Base-by-base conservation (phyloP, 1,140 invertebrate species). In the Akabosia matsudoensis region DNA sequence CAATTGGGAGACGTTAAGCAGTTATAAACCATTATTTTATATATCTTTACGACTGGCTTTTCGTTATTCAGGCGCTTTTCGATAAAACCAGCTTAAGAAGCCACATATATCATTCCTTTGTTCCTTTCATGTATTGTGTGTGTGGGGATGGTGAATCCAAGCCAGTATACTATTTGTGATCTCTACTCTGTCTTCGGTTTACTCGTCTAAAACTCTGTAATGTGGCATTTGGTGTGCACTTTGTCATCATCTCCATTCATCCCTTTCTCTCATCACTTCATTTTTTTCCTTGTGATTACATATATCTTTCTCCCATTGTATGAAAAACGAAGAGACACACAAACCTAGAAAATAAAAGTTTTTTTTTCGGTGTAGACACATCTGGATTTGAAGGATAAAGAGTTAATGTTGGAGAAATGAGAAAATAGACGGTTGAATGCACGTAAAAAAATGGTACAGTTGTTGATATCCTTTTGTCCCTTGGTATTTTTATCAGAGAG, bases 361-460 rank as follows among this genome's bases (percentile, higher is more conserved):
- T 45, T 7, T 7, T 45, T 45, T 45, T 45, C 18, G 37, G 37
- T 45, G 18, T 7, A 7, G 18, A 18, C 18, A 56, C 54, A 13
- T 7, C 54, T 56, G 54, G 54, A 13, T 56, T 7, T 56, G 54
- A 56, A 56, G 54, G 54, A 56, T 56, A 56, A n/a, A 56, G 54
- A 56, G 54, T 24, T 24, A n/a, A 56, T 56, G 54, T 56, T 22
- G 22, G 54, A 24, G 54, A 56, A 56, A 56, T 56, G 54, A 56
- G 54, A 56, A 56, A 56, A 45, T 45, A 56, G 54, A 56, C 54
- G 54, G 54, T n/a, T 56, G 54, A 56, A 24, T 56, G 54, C 54
- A 56, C 54, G 10, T 56, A 56, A 56, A 56, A 56, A n/a, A 22
- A n/a, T 56, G 54, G 54, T 24, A 45, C 18, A 18, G 37, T 18